phyloP scores from a whole-genome alignment of 1,140 invertebrate genomes.

The Muscidifurax raptorellus region DNA sequence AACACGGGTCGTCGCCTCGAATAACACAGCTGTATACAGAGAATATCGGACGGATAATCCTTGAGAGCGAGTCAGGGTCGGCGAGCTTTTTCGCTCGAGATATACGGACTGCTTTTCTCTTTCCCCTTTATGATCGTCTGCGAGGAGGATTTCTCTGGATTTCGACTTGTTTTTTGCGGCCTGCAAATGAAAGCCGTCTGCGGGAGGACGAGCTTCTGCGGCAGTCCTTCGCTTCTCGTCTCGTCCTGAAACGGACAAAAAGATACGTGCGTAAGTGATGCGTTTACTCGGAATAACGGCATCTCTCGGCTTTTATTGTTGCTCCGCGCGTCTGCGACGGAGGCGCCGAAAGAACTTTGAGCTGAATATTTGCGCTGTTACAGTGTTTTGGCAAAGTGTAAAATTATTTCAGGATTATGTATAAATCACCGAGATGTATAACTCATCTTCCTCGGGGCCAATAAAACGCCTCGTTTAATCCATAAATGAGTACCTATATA shows the following conservation, averaged over 20 bases:
- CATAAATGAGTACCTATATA: background rate
- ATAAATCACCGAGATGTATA: too few species aligned
- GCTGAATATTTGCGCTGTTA: constrained; percentile 1
- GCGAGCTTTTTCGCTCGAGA: constrained; percentile 26
- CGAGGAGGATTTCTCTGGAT: background rate
- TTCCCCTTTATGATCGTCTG: background rate
- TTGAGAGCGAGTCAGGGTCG: background rate
- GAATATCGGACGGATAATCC: constrained; percentile 25
- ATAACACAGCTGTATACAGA: too few species aligned
- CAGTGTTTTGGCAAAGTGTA: too few species aligned
- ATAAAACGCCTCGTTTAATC: background rate
- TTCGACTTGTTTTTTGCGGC: constrained; percentile 29
- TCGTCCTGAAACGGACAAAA: constrained; percentile 38
- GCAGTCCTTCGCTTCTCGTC: background rate
- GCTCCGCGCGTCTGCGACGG: background rate
- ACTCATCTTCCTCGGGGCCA: background rate
- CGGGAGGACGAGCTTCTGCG: background rate
- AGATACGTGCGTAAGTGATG: background rate
- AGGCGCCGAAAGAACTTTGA: background rate
- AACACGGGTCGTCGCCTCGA: constrained; percentile 19
- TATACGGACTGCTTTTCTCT: background rate
- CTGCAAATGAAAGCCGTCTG: background rate
- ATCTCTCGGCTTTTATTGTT: constrained; percentile 18
- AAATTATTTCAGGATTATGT: background rate
- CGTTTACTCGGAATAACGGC: constrained; percentile 31